Evolutionary conservation across 2,888 invertebrate genomes (phyloP).

Genomic region (Blastobasis adustella): DNA sequence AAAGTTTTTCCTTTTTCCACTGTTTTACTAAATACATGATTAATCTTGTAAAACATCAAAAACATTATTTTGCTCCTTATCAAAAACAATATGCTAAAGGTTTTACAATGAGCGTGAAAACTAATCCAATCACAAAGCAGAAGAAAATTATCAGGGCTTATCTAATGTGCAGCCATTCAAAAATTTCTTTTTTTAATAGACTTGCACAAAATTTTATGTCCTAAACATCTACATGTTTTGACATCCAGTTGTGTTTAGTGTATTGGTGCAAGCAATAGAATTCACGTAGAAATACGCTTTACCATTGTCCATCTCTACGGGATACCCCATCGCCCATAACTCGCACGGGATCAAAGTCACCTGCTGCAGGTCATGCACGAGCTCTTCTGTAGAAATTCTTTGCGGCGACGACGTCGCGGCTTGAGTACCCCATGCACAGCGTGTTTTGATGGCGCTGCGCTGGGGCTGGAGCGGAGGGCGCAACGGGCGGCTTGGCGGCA

Average conservation of each 20-base stretch:
- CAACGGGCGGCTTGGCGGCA: slow-evolving; percentile 37
- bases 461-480: slow-evolving; percentile 57
- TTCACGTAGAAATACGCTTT: slow-evolving; percentile 78
- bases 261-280: slow-evolving; percentile 56
- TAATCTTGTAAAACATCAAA: no score
- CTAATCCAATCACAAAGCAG: slow-evolving; percentile 81
- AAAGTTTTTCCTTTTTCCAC: no score
- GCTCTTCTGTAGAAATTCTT: slow-evolving; percentile 72
- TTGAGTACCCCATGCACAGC: slow-evolving; percentile 54
- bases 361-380: slow-evolving; percentile 74
- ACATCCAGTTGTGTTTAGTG: slow-evolving; percentile 72
- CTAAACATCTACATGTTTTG: slow-evolving; percentile 33
- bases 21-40: no score
- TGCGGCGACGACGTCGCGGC: slow-evolving; percentile 61
- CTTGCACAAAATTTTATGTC: no score
- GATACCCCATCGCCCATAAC: slow-evolving; percentile 81
- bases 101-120: slow-evolving; percentile 19
- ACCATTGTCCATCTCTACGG: slow-evolving; percentile 78
- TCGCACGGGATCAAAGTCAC: slow-evolving; percentile 78
- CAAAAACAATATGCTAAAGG: not conserved
- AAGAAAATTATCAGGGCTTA: slow-evolving; percentile 84
- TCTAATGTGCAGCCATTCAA: slow-evolving; percentile 79
- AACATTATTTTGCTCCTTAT: not conserved
- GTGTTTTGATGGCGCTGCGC: no score
- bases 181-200: no score